A percentile compares a stretch with the other conserved stretches of the same genome.
Evolutionary conservation across 2,888 invertebrate species (phyloP).

Genomic region (Eupithecia exiguata): DNA sequence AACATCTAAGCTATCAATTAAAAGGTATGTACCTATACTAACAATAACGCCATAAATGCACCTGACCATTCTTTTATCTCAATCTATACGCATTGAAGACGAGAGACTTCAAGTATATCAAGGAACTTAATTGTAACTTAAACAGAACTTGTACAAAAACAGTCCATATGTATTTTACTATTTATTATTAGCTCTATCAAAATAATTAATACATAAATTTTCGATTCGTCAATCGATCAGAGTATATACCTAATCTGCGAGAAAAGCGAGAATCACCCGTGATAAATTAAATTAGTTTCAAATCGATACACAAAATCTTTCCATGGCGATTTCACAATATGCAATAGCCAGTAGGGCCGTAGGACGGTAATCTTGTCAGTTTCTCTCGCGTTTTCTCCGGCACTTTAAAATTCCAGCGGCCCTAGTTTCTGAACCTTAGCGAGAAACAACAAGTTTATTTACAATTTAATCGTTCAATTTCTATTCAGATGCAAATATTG

Average conservation of each 20-base stretch:
- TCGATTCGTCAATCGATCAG: not conserved
- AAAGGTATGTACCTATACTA: constrained; percentile 56
- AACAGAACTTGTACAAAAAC: not conserved
- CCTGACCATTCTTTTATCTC: constrained; percentile 22
- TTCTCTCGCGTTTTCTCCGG: constrained; percentile 44
- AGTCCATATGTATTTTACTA: not conserved
- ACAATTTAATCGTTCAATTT: constrained; percentile 35
- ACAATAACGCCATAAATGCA: constrained; percentile 66
- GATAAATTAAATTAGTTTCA: not conserved
- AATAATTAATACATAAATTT: not conserved
- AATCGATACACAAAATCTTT: constrained; percentile 26
- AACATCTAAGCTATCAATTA: constrained; percentile 71
- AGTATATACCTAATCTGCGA: not conserved
- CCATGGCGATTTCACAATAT: constrained; percentile 33
- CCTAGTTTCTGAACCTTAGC: constrained; percentile 40
- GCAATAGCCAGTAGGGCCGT: constrained; percentile 41
- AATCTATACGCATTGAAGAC: not conserved
- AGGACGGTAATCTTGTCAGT: constrained; percentile 34
- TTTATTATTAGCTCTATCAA: not conserved
- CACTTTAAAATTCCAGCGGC: constrained; percentile 39
- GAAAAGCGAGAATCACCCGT: not conserved
- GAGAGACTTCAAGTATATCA: not conserved
- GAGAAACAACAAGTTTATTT: constrained; percentile 38
- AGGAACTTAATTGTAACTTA: not conserved
- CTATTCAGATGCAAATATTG: constrained; percentile 31